Conservation (phyloP, 2,797 vertebrate genomes). For the Manis javanica region DNA sequence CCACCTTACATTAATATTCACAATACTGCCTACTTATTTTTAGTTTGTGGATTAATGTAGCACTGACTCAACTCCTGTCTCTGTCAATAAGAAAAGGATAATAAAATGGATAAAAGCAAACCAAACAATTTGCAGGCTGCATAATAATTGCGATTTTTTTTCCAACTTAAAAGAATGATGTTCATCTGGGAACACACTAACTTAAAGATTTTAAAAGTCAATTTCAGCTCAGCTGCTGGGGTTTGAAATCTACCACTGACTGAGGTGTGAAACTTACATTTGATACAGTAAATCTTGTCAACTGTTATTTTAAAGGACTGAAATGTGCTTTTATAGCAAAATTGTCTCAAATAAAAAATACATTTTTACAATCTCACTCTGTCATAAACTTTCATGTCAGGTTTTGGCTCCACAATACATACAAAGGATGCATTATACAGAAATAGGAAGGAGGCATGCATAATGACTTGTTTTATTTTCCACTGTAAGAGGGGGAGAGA, state of each 20-base stretch:
- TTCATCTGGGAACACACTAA: constrained; percentile 43
- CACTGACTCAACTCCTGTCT: neutral
- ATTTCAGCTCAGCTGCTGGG: constrained; percentile 46
- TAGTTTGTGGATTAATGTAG: constrained; percentile 49
- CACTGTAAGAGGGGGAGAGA: neutral
- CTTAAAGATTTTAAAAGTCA: constrained; percentile 66
- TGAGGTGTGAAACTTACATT: constrained; percentile 68
- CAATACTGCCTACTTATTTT: constrained; percentile 55
- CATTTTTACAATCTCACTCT: constrained; percentile 78
- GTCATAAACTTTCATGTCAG: constrained; percentile 78
- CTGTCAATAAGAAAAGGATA: constrained; percentile 46
- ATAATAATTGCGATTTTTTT: constrained; percentile 44
- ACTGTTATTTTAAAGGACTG: constrained; percentile 67
- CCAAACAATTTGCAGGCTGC: constrained; percentile 36
- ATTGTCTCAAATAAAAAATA: constrained; percentile 81
- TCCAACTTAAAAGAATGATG: constrained; percentile 34
- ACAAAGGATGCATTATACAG: neutral
- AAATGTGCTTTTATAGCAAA: constrained; percentile 77
- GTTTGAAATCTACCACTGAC: constrained; percentile 61
- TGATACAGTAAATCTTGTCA: constrained; percentile 71
- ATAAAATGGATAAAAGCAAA: constrained; percentile 63
- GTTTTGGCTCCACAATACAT: constrained; percentile 64
- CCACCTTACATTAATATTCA: neutral
- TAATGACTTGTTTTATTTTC: constrained; percentile 49
- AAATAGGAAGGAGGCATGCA: neutral